Conservation (phyloP, 2,113 vertebrate species). For the Zosterops pallidus region DNA sequence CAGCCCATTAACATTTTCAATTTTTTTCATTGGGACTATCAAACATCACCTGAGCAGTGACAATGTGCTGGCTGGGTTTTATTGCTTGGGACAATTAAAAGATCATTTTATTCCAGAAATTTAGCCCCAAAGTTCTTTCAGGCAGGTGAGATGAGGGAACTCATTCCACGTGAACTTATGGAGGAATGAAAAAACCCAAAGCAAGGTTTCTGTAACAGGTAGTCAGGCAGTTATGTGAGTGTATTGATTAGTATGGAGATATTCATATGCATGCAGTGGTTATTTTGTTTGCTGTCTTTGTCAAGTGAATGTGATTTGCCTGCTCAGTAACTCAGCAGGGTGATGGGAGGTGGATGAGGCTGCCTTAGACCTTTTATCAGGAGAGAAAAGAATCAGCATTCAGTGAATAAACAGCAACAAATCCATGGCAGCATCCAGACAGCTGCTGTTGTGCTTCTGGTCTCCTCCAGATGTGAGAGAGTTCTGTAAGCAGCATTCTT, state of each 20-base stretch:
- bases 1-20: not conserved
- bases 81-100: not conserved
- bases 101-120: rapidly evolving
- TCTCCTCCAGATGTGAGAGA: constrained; percentile 6
- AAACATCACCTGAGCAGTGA: not conserved
- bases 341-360: constrained; percentile 39
- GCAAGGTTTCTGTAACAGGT: not conserved
- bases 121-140: not conserved
- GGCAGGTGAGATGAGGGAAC: not conserved
- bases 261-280: not conserved
- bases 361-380: constrained; percentile 1
- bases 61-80: not conserved
- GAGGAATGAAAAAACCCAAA: not conserved
- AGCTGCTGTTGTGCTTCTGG: constrained; percentile 26
- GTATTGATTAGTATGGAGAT: not conserved
- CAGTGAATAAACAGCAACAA: constrained; percentile 26
- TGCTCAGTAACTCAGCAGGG: constrained; percentile 50
- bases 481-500: not conserved
- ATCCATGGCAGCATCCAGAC: constrained; percentile 7
- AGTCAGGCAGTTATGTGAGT: not conserved
- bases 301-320: constrained; percentile 21
- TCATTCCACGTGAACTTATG: not conserved
- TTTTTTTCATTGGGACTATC: not conserved
- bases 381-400: not conserved
- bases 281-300: constrained; percentile 34